Base-by-base conservation (phyloP, 2,888 invertebrate genomes). In the Leptinotarsa rubiginosa region DNA sequence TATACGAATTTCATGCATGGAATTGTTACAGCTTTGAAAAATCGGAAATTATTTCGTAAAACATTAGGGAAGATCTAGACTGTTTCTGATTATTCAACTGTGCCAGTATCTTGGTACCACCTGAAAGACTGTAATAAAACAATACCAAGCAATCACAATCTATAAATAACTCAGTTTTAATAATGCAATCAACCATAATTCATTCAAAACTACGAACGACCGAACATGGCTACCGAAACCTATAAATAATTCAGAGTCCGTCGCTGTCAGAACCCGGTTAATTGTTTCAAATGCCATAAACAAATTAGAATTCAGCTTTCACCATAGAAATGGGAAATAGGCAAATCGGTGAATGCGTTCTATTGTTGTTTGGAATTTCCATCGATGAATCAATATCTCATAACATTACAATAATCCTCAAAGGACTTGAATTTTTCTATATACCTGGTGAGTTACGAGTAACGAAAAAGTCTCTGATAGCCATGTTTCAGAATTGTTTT, bases 281-380 rank as follows among this genome's bases (percentile, higher is more conserved):
- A 69, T 69, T 69, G 47, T 69, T 69, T 69, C 69, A 69, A 69
- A 69, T 69, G 69, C 69, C 54, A 54, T 54, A 41, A 54, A 69
- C 54, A 47, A 47, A 47, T 50, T 50, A 67, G 31, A 31, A 62
- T 62, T 22, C 47, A 47, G 69, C 69, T 69, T 69, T 69, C 69
- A 69, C 69, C 69, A 18, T 59, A 41, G 62, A 62, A 62, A 62
- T 62, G 31, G 62, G 62, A n/a, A 41, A 62, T 62, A 25, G 31
- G 41, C 62, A 25, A 62, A 41, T 62, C 62, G 41, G n/a, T 62
- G 62, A 62, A 62, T 56, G 22, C 22, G 1, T 15, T 13, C 62
- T 62, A 41, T 15, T 18, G n/a, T 62, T 62, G 41, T 41, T 62
- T 12, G 62, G 62, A 5, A 31, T 62, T 41, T n/a, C 1, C 41